phyloP scores from a whole-genome alignment of 2,113 vertebrate genomes.

The Cyphomyrus plagiostoma region DNA sequence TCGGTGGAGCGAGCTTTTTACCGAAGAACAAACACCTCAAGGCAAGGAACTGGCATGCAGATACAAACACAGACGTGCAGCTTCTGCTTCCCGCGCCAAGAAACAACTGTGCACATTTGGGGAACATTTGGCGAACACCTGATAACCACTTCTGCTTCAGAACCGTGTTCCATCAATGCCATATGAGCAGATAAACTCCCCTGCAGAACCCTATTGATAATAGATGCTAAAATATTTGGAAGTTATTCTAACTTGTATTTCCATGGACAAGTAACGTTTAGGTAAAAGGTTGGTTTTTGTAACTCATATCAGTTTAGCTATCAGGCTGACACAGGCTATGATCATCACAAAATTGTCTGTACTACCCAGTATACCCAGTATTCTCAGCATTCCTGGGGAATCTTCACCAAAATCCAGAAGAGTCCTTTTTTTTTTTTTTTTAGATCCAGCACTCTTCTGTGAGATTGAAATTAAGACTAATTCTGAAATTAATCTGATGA shows the following conservation, averaged over 20 bases:
- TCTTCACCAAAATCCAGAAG: background rate
- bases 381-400: background rate
- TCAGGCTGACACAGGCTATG: background rate
- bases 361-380: background rate
- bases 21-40: background rate
- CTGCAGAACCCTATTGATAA: background rate
- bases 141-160: background rate
- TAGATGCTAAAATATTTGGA: background rate
- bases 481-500: background rate
- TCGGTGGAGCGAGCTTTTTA: background rate
- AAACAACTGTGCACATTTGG: background rate
- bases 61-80: background rate
- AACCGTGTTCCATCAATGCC: background rate
- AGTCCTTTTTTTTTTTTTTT: background rate
- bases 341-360: background rate
- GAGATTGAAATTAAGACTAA: background rate
- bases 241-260: background rate
- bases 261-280: background rate
- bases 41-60: background rate
- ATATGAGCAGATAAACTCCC: background rate
- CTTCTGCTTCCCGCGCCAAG: background rate
- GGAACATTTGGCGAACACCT: background rate
- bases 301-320: background rate
- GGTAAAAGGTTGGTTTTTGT: background rate
- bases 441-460: background rate